Evolutionary conservation across 2,797 vertebrate species (phyloP).

Genomic region (Brachyrhaphis roseni): DNA sequence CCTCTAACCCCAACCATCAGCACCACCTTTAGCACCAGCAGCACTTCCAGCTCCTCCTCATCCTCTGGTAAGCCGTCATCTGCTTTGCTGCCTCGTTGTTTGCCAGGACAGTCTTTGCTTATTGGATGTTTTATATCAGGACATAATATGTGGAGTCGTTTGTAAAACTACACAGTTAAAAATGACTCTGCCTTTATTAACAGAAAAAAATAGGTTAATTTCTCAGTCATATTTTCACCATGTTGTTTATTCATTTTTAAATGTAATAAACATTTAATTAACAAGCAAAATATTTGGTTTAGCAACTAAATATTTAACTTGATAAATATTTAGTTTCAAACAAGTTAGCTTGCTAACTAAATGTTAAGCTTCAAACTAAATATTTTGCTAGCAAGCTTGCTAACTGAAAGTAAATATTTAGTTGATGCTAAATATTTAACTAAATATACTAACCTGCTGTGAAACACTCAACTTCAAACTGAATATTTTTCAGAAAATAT

Average conservation of each 20-base stretch:
- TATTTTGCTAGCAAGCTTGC: too few relatives aligned
- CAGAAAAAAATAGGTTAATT: not conserved
- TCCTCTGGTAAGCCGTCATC: slow-evolving; percentile 63
- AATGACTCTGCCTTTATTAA: not conserved
- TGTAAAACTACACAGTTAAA: not conserved
- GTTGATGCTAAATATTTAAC: too few relatives aligned
- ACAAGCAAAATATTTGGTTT: too few relatives aligned
- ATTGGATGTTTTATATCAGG: not conserved
- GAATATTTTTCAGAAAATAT: too few relatives aligned
- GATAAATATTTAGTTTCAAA: too few relatives aligned
- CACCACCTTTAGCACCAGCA: slow-evolving; percentile 1
- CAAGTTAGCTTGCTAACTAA: too few relatives aligned
- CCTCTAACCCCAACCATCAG: not conserved
- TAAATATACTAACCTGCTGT: not conserved
- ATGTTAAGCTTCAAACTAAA: too few relatives aligned
- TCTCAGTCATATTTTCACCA: not conserved
- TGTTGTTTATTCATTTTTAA: not conserved
- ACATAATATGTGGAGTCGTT: not conserved
- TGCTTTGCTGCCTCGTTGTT: slow-evolving; percentile 24
- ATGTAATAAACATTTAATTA: not conserved
- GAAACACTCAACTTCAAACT: not conserved
- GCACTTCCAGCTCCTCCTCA: slow-evolving; percentile 30
- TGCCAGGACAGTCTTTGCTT: not conserved
- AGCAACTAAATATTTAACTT: too few relatives aligned
- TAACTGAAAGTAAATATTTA: too few relatives aligned